Conservation (phyloP, 1,140 invertebrate species). For the Drosophila punjabiensis region DNA sequence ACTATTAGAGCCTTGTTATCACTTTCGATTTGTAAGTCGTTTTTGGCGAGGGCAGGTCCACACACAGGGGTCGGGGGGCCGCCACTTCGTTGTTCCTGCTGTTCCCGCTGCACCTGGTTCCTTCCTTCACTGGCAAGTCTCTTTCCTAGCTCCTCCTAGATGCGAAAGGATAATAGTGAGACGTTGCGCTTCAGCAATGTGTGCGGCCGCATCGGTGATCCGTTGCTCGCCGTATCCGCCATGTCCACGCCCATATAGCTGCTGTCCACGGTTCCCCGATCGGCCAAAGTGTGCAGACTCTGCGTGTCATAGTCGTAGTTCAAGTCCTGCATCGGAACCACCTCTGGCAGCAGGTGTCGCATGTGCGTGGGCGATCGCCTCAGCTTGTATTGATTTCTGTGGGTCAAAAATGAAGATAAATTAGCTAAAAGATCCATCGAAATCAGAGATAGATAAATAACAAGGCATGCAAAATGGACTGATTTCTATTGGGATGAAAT, state of each 20-base stretch:
- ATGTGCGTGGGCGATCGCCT: constrained; percentile 91
- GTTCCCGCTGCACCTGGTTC: constrained; percentile 38
- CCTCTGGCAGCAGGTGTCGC: constrained; percentile 89
- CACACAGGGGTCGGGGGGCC: constrained; percentile 17
- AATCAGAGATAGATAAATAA: background rate
- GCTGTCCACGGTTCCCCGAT: constrained; percentile 66
- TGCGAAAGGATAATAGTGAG: constrained; percentile 82
- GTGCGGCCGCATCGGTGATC: constrained; percentile 65
- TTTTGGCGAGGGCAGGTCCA: constrained; percentile 60
- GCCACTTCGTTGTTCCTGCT: constrained; percentile 58
- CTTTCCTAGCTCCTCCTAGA: constrained; percentile 49
- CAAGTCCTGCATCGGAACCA: constrained; percentile 87
- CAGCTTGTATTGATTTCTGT: constrained; percentile 88
- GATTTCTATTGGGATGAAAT: constrained; percentile 1
- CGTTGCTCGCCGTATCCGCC: constrained; percentile 54
- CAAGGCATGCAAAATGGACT: constrained; percentile 5
- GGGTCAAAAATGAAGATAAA: background rate
- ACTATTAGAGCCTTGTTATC: constrained; percentile 82
- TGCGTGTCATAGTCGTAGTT: constrained; percentile 84
- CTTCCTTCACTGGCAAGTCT: constrained; percentile 6
- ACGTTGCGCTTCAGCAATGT: constrained; percentile 82
- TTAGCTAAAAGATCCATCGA: background rate
- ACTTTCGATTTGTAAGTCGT: constrained; percentile 79
- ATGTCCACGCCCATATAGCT: constrained; percentile 71
- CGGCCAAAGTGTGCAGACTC: constrained; percentile 70